A percentile compares a stretch with the other conserved stretches of the same genome.
phyloP scores from a whole-genome alignment of 1,140 invertebrate species.

The Drosophila littoralis region DNA sequence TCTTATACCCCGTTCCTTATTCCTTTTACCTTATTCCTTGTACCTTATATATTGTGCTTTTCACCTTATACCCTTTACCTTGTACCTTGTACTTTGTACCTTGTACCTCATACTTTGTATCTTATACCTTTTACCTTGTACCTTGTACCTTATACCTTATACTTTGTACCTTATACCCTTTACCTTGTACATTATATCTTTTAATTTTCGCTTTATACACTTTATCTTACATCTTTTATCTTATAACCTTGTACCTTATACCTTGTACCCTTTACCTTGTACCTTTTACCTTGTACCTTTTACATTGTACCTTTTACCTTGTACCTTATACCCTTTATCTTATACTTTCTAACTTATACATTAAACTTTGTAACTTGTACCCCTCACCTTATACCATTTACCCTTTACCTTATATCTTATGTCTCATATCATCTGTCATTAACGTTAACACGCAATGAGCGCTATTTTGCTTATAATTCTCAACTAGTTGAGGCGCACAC shows the following conservation, averaged over 20 bases:
- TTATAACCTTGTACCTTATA: background rate
- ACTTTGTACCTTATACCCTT: background rate
- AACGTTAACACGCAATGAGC: no score
- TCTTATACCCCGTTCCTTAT: background rate
- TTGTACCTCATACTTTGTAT: no score
- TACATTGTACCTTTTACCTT: no score
- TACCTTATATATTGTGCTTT: background rate
- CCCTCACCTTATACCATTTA: no score
- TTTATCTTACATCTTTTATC: background rate
- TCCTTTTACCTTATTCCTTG: background rate
- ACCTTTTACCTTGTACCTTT: no score
- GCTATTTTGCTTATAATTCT: background rate
- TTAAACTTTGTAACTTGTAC: no score
- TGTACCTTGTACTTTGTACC: background rate
- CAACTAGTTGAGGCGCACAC: background rate
- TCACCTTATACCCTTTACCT: background rate
- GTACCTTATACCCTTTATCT: no score
- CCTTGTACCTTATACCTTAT: background rate
- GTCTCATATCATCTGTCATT: no score
- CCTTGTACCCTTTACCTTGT: no score
- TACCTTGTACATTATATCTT: background rate
- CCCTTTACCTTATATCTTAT: no score
- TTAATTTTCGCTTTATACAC: background rate
- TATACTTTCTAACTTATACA: no score
- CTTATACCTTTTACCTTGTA: constrained; percentile 1